These are phyloP conservation scores for Hyla sarda DNA, from an alignment of 2,113 vertebrate genomes.

Conservation along the genomic window DNA sequence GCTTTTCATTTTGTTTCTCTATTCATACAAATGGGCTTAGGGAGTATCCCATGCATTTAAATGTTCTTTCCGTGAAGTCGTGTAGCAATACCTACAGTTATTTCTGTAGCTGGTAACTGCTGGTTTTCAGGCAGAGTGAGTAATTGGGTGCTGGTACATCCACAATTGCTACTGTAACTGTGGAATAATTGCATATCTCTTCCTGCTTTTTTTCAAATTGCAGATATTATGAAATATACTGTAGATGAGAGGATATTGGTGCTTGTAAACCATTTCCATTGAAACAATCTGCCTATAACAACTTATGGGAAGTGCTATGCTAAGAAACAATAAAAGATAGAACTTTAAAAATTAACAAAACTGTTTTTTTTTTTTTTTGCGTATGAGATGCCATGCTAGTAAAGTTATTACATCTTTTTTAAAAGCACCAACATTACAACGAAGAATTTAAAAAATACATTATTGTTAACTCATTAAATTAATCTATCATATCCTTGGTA, in stretches of 20 bases:
- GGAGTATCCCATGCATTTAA: constrained; percentile 43
- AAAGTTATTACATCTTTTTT: neutral
- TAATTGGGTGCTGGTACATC: constrained; percentile 57
- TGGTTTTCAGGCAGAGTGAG: constrained; percentile 56
- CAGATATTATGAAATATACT: constrained; percentile 56
- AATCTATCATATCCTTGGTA: too few relatives aligned
- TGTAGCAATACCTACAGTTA: constrained; percentile 47
- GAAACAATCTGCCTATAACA: constrained; percentile 54
- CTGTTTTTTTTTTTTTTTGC: neutral
- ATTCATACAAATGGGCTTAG: constrained; percentile 24
- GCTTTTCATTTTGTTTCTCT: neutral
- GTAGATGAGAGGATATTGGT: constrained; percentile 45
- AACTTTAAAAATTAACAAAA: constrained; percentile 28
- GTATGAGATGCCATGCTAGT: neutral
- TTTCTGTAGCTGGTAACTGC: constrained; percentile 56
- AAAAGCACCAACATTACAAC: too few relatives aligned
- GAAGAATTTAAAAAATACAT: neutral
- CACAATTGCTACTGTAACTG: constrained; percentile 57
- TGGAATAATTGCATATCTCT: constrained; percentile 58
- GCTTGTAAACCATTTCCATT: constrained; percentile 43
- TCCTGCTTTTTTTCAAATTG: constrained; percentile 48
- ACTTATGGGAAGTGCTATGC: constrained; percentile 36
- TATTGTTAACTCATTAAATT: too few relatives aligned
- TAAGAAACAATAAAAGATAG: neutral
- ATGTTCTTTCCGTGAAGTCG: constrained; percentile 36